Base-by-base conservation (phyloP, 2,113 vertebrate genomes). In the Eleginops maclovinus region DNA sequence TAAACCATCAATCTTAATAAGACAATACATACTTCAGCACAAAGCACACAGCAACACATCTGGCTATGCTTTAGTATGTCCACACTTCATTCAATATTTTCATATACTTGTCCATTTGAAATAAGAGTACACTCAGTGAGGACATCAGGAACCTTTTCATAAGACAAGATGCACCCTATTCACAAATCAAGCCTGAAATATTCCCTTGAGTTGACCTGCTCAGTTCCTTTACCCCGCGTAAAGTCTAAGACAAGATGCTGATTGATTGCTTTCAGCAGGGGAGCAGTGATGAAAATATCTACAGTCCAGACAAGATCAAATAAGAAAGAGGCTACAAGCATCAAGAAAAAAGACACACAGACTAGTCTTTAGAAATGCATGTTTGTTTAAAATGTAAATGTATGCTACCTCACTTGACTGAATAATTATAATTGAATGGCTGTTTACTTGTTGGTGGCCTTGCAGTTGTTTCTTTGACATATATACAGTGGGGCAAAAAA, bases 191-290 rank as follows among this genome's bases (percentile, higher is more conserved):
- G 92, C 91, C 85, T 93, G 89, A 93, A 93, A 93, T 28, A 93
- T 91, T 94, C 84, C 88, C 89, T 79, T 72, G 88, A 84, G 90
- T 83, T 89, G 91, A 91, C 90, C 93, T 86, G 84, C 76, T 92
- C 71, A 79, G 86, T 91, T 92, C 87, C 81, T 91, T 91, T 91
- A 88, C 90, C 87, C 93, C n/a, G 93, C 93, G 85, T 94, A 87
- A 90, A 90, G 92, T 83, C 83, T 69, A 87, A 93, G 91, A 94
- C 91, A 93, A 94, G 91, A 93, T 88, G 86, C 92, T 92, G 93
- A 94, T 94, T 92, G 93, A 94, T 94, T 94, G 92, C 89, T 94
- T 93, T 93, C 94, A 92, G 91, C 93, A 93, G 88, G 92, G 92
- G 61, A 92, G 88, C 2, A 66, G 85, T 85, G 93, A 93, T 91